Percentiles rank a stretch among this genome's conserved stretches.
phyloP scores from a whole-genome alignment of 2,888 invertebrate genomes.

The Caenorhabditis wallacei region DNA sequence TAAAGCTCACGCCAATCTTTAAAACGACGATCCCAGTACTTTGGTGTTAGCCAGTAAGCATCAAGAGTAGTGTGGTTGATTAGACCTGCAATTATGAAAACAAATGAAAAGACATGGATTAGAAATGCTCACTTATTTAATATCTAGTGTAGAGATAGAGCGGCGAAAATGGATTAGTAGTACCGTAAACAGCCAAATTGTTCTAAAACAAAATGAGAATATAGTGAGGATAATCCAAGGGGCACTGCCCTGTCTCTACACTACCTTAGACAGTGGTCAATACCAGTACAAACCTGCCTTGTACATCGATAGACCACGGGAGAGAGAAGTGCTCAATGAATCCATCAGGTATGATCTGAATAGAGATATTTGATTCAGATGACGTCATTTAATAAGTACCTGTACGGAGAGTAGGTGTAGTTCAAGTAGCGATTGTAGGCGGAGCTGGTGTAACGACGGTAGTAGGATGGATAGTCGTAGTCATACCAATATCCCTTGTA shows the following conservation, averaged over 20 bases:
- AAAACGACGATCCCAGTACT: slow-evolving; percentile 77
- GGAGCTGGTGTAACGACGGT: slow-evolving; percentile 73
- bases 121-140: slow-evolving; percentile 46
- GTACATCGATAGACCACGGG: slow-evolving; percentile 75
- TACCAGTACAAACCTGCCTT: slow-evolving; percentile 71
- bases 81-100: slow-evolving; percentile 65
- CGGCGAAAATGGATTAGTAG: slow-evolving; percentile 74
- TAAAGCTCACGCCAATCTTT: slow-evolving; percentile 76
- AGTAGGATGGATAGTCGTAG: slow-evolving; percentile 78
- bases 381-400: slow-evolving; percentile 35
- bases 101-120: background rate
- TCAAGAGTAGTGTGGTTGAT: slow-evolving; percentile 75
- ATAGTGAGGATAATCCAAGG: slow-evolving; percentile 10
- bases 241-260: slow-evolving; percentile 61
- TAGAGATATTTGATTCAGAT: background rate
- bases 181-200: slow-evolving; percentile 72
- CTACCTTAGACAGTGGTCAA: slow-evolving; percentile 61
- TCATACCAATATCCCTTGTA: slow-evolving; percentile 82
- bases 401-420: slow-evolving; percentile 74
- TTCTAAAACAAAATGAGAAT: slow-evolving; percentile 30
- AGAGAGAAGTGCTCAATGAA: slow-evolving; percentile 71
- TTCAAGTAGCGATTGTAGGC: slow-evolving; percentile 72
- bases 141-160: slow-evolving; percentile 71
- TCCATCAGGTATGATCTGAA: slow-evolving; percentile 75
- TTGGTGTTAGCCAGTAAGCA: slow-evolving; percentile 78